Evolutionary conservation across 2,797 vertebrate genomes (phyloP).

Genomic region (Brachyalestes nurse): DNA sequence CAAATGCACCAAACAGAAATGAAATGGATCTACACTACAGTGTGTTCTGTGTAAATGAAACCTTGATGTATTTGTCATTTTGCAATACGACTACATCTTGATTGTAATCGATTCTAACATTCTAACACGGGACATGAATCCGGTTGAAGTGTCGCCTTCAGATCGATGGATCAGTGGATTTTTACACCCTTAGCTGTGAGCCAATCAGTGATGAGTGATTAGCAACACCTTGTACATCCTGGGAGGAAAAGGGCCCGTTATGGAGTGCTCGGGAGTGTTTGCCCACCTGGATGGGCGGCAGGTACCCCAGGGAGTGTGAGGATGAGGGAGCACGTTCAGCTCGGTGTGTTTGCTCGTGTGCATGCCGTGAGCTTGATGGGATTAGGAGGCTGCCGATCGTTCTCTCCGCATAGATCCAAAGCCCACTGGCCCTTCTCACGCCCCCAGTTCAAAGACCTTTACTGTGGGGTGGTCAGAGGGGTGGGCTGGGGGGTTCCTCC

Average conservation of each 20-base stretch:
- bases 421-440: slow-evolving; percentile 60
- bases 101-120: background rate
- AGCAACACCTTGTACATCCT: slow-evolving; percentile 38
- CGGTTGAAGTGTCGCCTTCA: background rate
- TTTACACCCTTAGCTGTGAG: background rate
- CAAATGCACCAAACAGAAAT: too few species aligned
- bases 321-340: slow-evolving; percentile 59
- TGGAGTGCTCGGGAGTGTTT: slow-evolving; percentile 44
- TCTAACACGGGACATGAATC: background rate
- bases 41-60: too few species aligned
- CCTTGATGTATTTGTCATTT: too few species aligned
- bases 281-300: slow-evolving; percentile 41
- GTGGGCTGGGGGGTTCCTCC: slow-evolving; percentile 42
- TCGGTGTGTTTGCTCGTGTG: slow-evolving; percentile 65
- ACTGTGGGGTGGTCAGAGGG: slow-evolving; percentile 32
- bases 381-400: slow-evolving; percentile 65
- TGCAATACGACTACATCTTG: too few species aligned
- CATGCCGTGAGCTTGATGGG: slow-evolving; percentile 63
- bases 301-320: slow-evolving; percentile 42
- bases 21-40: too few species aligned
- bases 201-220: slow-evolving; percentile 5
- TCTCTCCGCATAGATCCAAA: slow-evolving; percentile 65
- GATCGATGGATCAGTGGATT: background rate
- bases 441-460: slow-evolving; percentile 73
- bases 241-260: slow-evolving; percentile 33